Base-by-base conservation (phyloP, 2,113 vertebrate genomes). In the Phylloscopus whistleri region DNA sequence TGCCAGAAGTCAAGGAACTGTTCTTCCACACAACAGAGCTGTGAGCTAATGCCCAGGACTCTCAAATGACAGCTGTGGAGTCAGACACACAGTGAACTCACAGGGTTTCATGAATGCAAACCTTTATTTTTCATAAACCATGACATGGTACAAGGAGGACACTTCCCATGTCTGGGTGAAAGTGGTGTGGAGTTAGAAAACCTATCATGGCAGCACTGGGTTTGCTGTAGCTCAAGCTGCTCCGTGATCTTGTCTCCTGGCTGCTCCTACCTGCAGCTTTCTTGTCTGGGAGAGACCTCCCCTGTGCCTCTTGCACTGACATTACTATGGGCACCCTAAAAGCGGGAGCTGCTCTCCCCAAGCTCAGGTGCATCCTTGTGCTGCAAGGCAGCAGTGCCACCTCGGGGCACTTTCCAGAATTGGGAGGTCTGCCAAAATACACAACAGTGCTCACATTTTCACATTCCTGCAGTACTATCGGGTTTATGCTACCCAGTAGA, bases 71-170 rank as follows among this genome's bases (percentile, higher is more conserved):
- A 52, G 37, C 37, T 1, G 0, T 3, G 33, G 53, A 24, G 21
- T n/a, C 43, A 58, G 58, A 35, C 7, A 59, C 35, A 52, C 0
- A 1, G 30, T 13, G 28, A 84, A 28, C 3, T 52, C 28, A 22
- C 0, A 0, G 17, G 5, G 4, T 14, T 53, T 70, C 55, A 78
- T 59, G 15, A 89, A 62, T 7, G 7, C 18, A 64, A 84, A 44
- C 19, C 23, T 84, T 79, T 63, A 37, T 55, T 90, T 82, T 80
- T 37, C 52, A 41, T 46, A 69, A 90, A 24, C 26, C 28, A 30
- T 1, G 1, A 28, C 10, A 19, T 1, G 1, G 30, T 52, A 52
- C 0, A 0, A 58, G 12, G 64, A 69, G 0, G 5, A 75, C 24
- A 48, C n/a, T 69, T 87, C 10, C 55, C 37, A 16, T 1, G 0